Conservation (phyloP, 2,888 invertebrate genomes). For the Bellardia bayeri region DNA sequence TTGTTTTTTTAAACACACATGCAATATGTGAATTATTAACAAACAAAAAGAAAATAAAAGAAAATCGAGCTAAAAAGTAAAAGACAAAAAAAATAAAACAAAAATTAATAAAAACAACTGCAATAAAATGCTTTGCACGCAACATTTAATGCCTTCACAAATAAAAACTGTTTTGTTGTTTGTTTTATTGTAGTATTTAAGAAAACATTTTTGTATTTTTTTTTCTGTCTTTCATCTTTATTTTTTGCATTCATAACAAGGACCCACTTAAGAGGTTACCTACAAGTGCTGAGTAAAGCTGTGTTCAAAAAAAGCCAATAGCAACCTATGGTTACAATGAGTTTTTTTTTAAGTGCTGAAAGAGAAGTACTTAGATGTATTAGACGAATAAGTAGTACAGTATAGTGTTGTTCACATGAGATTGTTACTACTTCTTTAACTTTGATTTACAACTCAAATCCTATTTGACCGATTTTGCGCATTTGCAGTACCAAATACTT, state of each 20-base stretch:
- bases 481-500: too few relatives aligned
- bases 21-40: constrained; percentile 15
- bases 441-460: too few relatives aligned
- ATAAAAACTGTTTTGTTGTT: constrained; percentile 50
- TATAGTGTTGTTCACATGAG: too few relatives aligned
- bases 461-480: too few relatives aligned
- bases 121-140: constrained; percentile 54
- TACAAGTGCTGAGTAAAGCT: constrained; percentile 58
- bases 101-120: neutral
- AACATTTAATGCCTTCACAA: constrained; percentile 65
- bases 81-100: neutral
- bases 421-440: too few relatives aligned
- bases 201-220: constrained; percentile 1
- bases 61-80: constrained; percentile 12
- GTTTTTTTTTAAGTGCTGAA: neutral
- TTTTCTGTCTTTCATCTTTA: constrained; percentile 13
- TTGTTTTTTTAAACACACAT: neutral
- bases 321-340: constrained; percentile 21
- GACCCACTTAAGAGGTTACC: constrained; percentile 61
- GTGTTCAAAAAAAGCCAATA: constrained; percentile 28
- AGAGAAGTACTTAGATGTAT: neutral
- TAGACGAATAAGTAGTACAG: neutral
- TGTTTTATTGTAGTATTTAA: constrained; percentile 18
- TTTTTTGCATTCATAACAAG: constrained; percentile 52
- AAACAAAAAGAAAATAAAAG: neutral